phyloP scores from a whole-genome alignment of 2,888 invertebrate genomes.

The Heliconius aoede region DNA sequence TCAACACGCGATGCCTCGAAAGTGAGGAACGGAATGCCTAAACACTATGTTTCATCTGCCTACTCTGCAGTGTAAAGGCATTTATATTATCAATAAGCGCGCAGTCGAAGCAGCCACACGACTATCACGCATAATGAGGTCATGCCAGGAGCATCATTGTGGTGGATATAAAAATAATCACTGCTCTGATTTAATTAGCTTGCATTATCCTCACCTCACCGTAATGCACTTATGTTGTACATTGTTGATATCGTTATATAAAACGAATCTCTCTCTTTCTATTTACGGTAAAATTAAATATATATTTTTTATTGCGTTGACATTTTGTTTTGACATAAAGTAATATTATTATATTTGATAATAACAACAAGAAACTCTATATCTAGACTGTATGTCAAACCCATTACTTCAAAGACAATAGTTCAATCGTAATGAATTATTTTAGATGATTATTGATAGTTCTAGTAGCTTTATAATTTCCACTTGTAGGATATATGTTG shows the following conservation, averaged over 20 bases:
- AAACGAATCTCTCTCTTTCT: neutral
- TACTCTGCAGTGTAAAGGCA: constrained; percentile 31
- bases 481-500: neutral
- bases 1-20: no score
- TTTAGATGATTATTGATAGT: neutral
- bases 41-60: no score
- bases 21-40: no score
- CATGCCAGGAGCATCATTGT: constrained; percentile 37
- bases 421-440: neutral
- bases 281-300: neutral
- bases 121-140: constrained; percentile 42
- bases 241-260: constrained; percentile 20
- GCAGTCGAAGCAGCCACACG: constrained; percentile 33
- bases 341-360: neutral
- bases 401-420: neutral
- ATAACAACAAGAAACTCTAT: neutral
- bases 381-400: neutral
- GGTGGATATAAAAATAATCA: constrained; percentile 37
- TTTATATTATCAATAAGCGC: constrained; percentile 42
- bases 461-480: neutral
- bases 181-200: constrained; percentile 40
- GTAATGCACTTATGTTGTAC: constrained; percentile 18
- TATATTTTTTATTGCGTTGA: neutral
- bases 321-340: neutral
- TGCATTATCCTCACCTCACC: constrained; percentile 28